A percentile compares a stretch with the other conserved stretches of the same genome.
These are phyloP conservation scores for Oreortyx pictus DNA, from an alignment of 2,797 vertebrate genomes.

Conservation along the genomic window DNA sequence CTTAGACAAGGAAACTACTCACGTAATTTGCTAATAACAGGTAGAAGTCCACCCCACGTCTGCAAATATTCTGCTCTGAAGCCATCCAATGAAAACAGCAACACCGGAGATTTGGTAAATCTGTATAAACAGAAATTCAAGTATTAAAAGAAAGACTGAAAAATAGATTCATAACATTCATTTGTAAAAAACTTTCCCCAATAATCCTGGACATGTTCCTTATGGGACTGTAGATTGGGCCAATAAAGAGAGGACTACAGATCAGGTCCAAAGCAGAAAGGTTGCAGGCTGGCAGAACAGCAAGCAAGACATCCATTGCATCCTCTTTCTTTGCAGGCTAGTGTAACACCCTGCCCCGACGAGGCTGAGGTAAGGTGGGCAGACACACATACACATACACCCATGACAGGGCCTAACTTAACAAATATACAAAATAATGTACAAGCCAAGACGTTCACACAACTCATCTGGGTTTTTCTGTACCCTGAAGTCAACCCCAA, in stretches of 20 bases:
- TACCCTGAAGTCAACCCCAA: neutral
- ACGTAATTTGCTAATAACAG: conserved; percentile 92
- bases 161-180: neutral
- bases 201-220: neutral
- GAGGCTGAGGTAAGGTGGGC: neutral
- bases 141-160: conserved; percentile 34
- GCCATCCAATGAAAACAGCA: conserved; percentile 95
- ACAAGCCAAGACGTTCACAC: neutral
- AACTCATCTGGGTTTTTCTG: neutral
- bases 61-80: conserved; percentile 92
- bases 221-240: neutral
- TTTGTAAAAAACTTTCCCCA: neutral
- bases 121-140: conserved; percentile 78
- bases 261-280: neutral
- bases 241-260: neutral
- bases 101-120: conserved; percentile 88
- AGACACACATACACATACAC: neutral
- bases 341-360: neutral
- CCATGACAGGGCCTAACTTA: neutral
- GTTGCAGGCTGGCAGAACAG: neutral
- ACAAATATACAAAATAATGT: neutral
- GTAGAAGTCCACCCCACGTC: conserved; percentile 85
- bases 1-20: conserved; percentile 78
- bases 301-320: rapidly evolving
- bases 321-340: neutral